A percentile compares a stretch with the other conserved stretches of the same genome.
Evolutionary conservation across 2,888 invertebrate genomes (phyloP).

Genomic region (Morpho helenor): DNA sequence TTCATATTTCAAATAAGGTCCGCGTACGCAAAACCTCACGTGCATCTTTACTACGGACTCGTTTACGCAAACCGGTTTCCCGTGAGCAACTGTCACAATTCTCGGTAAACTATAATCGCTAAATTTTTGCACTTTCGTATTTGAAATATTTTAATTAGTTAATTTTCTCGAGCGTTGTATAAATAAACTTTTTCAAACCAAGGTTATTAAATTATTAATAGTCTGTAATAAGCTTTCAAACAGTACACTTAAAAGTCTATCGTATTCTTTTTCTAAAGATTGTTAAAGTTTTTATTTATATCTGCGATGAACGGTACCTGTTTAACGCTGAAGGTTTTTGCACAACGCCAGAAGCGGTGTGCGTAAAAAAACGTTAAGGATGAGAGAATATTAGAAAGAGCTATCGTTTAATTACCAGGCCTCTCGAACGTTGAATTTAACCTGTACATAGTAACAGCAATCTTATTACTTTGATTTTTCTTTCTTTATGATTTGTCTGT

Average conservation of each 20-base stretch:
- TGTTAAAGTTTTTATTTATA: conserved; percentile 6
- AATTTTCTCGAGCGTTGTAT: background rate
- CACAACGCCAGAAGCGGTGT: conserved; percentile 5
- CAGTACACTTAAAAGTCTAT: conserved; percentile 3
- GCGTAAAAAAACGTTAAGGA: conserved; percentile 19
- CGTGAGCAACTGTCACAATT: conserved; percentile 21
- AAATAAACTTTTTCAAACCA: background rate
- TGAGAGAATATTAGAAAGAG: conserved; percentile 16
- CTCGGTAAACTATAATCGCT: conserved; percentile 14
- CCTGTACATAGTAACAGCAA: background rate
- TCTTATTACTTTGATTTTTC: background rate
- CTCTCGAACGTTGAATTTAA: background rate
- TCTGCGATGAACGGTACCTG: conserved; percentile 8
- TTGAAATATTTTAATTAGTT: conserved; percentile 9
- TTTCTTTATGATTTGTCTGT: background rate
- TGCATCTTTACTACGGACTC: conserved; percentile 25
- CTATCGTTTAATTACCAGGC: conserved; percentile 13
- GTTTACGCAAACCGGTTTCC: conserved; percentile 25
- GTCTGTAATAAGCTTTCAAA: conserved; percentile 1
- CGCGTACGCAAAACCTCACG: conserved; percentile 22
- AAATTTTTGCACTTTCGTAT: conserved; percentile 23
- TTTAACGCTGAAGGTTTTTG: conserved; percentile 13
- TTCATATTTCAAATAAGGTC: conserved; percentile 14
- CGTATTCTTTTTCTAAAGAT: conserved; percentile 6
- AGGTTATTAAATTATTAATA: conserved; percentile 3